Base-by-base conservation (phyloP, 2,797 vertebrate genomes). In the Columba guinea region DNA sequence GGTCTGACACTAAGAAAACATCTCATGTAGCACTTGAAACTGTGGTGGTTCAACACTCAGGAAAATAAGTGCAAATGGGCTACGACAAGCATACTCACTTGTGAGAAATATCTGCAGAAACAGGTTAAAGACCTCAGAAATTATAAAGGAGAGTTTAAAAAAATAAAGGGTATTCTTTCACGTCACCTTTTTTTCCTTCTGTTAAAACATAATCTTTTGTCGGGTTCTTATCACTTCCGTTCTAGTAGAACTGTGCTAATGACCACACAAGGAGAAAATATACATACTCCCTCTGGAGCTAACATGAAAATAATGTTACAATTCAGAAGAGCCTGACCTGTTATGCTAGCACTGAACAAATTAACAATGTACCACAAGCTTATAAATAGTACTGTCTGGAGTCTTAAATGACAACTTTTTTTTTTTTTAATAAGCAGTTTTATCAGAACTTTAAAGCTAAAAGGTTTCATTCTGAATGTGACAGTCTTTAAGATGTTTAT, bases 261-360 rank as follows among this genome's bases (percentile, higher is more conserved):
- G 94, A 86, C 96, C 96, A 98, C 97, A 97, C 97, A 98, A 96
- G 93, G 76, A 97, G 95, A 96, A 97, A 97, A 91, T 62, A 94
- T 84, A 51, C 56, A 27, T 92, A 91, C 80, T 93, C 85, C 94
- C 94, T 83, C 89, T 91, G 91, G 86, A 96, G 93, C 87, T 77
- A 62, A 95, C 63, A 87, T 87, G 89, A 96, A 97, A 90, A 94
- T 81, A 95, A 90, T 76, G 79, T 79, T 67, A 89, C 32, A 55
- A 96, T 93, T 95, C 91, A 94, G 89, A 92, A 94, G 75, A 96
- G 88, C 84, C 87, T 81, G 92, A 94, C 74, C 68, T 85, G 77
- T 73, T 95, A 76, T 60, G 93, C 77, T 87, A 95, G 87, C 69
- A 71, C 64, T 74, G 77, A 96, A 88, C 67, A 97, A 91, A 97